Evolutionary conservation across 1,140 invertebrate genomes (phyloP).

Genomic region (Protaetia brevitarsis): DNA sequence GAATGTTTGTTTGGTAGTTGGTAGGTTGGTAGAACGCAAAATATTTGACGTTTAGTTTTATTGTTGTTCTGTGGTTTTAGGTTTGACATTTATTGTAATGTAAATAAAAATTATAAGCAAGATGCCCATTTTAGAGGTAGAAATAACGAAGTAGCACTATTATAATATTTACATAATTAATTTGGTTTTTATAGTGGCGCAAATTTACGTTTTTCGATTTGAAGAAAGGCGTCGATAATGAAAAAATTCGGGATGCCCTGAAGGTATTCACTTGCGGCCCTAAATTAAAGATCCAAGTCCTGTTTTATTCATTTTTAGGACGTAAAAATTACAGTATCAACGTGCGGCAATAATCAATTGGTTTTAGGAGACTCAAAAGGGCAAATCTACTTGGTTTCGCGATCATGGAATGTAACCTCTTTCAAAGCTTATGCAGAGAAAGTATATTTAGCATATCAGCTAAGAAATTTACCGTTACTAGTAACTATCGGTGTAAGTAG

Average conservation of each 20-base stretch:
- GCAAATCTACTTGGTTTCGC: constrained; percentile 71
- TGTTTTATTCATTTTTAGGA: constrained; percentile 53
- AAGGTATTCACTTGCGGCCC: too few relatives aligned
- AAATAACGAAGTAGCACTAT: not conserved
- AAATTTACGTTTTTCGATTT: constrained; percentile 88
- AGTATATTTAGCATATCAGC: constrained; percentile 69
- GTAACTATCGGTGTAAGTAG: constrained; percentile 79
- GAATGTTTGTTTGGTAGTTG: too few relatives aligned
- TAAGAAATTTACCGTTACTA: constrained; percentile 74
- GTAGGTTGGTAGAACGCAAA: too few relatives aligned
- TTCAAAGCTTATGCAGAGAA: constrained; percentile 78
- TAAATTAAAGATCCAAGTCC: constrained; percentile 22
- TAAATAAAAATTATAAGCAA: too few relatives aligned
- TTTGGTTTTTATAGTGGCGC: constrained; percentile 70
- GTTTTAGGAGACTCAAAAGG: constrained; percentile 79
- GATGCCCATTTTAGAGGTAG: constrained; percentile 17
- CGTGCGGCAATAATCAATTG: constrained; percentile 78
- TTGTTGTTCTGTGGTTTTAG: too few relatives aligned
- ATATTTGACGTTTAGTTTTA: too few relatives aligned
- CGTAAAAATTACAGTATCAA: constrained; percentile 68
- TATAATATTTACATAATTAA: not conserved
- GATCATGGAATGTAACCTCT: constrained; percentile 69
- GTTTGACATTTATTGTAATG: too few relatives aligned
- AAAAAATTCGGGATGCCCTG: constrained; percentile 64
- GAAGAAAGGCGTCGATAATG: constrained; percentile 71